Conservation (phyloP, 1,140 invertebrate genomes). For the Drosophila kanapiae region DNA sequence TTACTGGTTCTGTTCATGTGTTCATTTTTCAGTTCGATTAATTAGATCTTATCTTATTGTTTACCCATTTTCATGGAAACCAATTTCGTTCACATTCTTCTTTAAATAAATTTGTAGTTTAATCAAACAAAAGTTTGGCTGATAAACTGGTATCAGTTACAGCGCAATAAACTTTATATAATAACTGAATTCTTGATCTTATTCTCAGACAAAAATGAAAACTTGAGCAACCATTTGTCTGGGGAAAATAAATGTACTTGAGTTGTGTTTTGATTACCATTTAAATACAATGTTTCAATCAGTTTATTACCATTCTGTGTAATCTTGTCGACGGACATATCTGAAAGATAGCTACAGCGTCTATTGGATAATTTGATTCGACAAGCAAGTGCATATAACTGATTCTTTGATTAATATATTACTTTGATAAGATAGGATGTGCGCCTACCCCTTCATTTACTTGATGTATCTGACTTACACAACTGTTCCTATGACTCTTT, state of each 20-base stretch:
- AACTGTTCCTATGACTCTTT: neutral
- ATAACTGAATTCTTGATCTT: neutral
- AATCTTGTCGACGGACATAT: constrained; percentile 13
- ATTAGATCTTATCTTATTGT: neutral
- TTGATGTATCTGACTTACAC: neutral
- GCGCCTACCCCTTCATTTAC: neutral
- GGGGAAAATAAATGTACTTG: neutral
- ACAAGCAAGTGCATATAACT: neutral
- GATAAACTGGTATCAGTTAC: constrained; percentile 14
- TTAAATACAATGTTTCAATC: neutral
- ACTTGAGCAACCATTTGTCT: neutral
- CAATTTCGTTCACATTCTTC: neutral
- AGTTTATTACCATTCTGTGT: constrained; percentile 3
- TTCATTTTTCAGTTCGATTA: neutral
- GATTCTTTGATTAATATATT: constrained; percentile 2
- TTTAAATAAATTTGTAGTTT: neutral
- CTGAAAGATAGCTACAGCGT: neutral
- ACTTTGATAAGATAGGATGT: constrained; percentile 14
- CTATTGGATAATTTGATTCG: constrained; percentile 14
- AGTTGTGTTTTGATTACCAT: neutral
- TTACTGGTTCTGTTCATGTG: neutral
- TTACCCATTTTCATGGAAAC: neutral
- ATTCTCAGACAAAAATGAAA: neutral
- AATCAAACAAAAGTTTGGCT: constrained; percentile 3
- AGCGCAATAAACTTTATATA: neutral